These are phyloP conservation scores for Microhierax caerulescens DNA, from an alignment of 2,797 vertebrate genomes.

Conservation along the genomic window DNA sequence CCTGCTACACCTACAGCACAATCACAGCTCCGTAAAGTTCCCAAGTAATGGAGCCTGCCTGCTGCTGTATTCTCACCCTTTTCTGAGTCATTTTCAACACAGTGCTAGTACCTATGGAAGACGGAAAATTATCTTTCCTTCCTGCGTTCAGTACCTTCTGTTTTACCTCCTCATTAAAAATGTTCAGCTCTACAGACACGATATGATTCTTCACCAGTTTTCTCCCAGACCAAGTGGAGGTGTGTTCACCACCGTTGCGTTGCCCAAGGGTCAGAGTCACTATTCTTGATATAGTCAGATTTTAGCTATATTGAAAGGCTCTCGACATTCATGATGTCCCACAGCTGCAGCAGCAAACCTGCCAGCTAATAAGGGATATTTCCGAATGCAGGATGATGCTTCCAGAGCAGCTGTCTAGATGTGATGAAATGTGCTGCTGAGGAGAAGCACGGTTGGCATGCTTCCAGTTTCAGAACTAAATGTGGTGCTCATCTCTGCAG, in stretches of 20 bases:
- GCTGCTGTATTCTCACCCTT: not conserved
- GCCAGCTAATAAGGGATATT: not conserved
- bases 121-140: not conserved
- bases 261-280: not conserved
- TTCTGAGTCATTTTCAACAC: not conserved
- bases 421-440: not conserved
- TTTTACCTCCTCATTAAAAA: not conserved
- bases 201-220: not conserved
- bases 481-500: not conserved
- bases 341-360: not conserved
- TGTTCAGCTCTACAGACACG: not conserved
- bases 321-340: not conserved
- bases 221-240: not conserved
- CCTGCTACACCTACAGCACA: not conserved
- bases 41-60: not conserved
- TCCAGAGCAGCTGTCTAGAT: conserved; percentile 21
- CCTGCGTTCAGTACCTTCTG: not conserved
- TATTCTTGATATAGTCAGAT: not conserved
- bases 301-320: not conserved
- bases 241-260: not conserved
- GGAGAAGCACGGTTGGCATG: not conserved
- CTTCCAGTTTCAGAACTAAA: not conserved
- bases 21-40: not conserved
- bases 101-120: not conserved
- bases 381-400: not conserved